Base-by-base conservation (phyloP, 2,797 vertebrate genomes). In the Coccyzus lansbergi region DNA sequence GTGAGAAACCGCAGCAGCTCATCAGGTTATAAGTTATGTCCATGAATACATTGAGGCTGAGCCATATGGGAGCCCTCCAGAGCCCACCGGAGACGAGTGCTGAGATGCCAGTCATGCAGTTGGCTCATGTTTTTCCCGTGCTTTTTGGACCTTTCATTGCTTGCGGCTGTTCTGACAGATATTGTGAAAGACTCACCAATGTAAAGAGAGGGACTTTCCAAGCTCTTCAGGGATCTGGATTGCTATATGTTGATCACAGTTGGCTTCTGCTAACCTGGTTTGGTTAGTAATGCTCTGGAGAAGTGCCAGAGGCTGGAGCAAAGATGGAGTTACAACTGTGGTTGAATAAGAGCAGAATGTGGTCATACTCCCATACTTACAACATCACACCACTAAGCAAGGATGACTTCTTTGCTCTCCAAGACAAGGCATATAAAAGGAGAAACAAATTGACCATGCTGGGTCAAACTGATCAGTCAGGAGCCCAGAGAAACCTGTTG, bases 1-100 rank as follows among this genome's bases (percentile, higher is more conserved):
- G 88, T 70, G 83, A 90, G 93, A 96, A 96, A 93, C 90, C 69
- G 18, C 92, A 77, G 78, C 68, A 89, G 71, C 68, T 95, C 75
- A 64, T 92, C 78, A 7, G 76, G 60, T 77, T 34, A 2, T 88
- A 6, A 84, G 49, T 87, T 82, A 80, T 42, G 40, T 9, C 79
- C 49, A 4, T 77, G 64, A 84, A 49, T 17, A 31, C 3, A 5
- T 0, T 72, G 56, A 86, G 55, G 65, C 65, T 83, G 70, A 90
- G 44, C 67, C 31, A 19, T 9, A 7, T 46, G 67, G 21, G 58
- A 93, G 17, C 62, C 63, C 67, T 76, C 56, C 38, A 24, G 78
- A 83, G 69, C 74, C 74, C 83, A 63, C 67, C 0, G 1, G 68
- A 79, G 63, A 28, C 1, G 19, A 49, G 36, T 55, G 53, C 52